Conservation (phyloP, 2,797 vertebrate genomes). For the Tragopan temminckii region DNA sequence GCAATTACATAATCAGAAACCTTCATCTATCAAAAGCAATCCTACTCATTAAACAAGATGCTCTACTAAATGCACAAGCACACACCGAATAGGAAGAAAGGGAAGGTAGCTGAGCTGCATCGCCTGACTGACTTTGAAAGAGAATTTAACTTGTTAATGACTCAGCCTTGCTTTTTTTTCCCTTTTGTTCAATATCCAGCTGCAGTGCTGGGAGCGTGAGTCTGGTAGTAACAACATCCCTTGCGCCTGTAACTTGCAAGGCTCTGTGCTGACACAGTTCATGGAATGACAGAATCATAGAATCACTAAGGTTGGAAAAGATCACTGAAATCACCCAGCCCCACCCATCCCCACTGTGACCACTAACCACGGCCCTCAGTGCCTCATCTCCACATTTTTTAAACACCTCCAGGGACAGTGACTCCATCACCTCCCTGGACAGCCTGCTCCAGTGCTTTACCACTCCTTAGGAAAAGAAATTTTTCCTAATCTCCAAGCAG, state of each 20-base stretch:
- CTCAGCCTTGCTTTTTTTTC: neutral
- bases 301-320: too few species aligned
- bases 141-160: neutral
- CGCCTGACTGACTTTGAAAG: neutral
- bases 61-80: neutral
- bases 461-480: too few species aligned
- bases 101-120: neutral
- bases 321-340: too few species aligned
- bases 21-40: conserved; percentile 50
- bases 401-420: too few species aligned
- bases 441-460: too few species aligned
- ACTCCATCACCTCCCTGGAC: too few species aligned
- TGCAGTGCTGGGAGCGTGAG: neutral
- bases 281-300: too few species aligned
- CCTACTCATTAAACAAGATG: conserved; percentile 33
- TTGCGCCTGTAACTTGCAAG: neutral
- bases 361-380: too few species aligned
- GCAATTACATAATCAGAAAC: conserved; percentile 65
- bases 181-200: neutral
- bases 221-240: neutral
- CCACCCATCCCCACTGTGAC: too few species aligned
- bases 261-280: neutral
- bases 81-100: neutral
- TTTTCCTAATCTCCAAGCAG: too few species aligned
- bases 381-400: too few species aligned